These are phyloP conservation scores for Dryadula phaetusa DNA, from an alignment of 2,888 invertebrate species.

Conservation along the genomic window DNA sequence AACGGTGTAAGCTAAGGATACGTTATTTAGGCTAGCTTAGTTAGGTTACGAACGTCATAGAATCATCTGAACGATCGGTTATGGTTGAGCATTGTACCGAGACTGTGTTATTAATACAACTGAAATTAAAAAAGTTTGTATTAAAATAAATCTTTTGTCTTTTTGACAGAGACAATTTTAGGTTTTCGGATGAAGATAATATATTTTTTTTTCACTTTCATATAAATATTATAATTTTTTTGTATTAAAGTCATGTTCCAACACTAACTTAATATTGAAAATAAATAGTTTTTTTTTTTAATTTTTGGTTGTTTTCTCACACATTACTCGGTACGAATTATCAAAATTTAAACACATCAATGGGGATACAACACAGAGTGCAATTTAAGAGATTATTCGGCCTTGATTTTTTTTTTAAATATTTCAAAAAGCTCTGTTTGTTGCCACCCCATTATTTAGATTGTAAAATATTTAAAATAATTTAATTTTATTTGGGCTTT, in stretches of 20 bases:
- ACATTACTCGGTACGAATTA: constrained; percentile 41
- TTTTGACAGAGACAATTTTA: no score
- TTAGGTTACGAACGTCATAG: constrained; percentile 79
- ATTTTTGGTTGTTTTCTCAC: not conserved
- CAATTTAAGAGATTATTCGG: constrained; percentile 20
- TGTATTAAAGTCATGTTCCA: no score
- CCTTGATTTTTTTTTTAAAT: constrained; percentile 5
- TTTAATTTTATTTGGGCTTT: constrained; percentile 56
- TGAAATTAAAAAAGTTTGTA: not conserved
- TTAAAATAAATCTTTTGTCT: no score
- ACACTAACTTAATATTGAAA: no score
- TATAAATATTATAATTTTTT: no score
- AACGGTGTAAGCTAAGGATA: constrained; percentile 44
- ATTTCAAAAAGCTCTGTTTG: constrained; percentile 9
- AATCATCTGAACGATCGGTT: constrained; percentile 59
- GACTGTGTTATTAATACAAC: not conserved
- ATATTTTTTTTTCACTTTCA: not conserved
- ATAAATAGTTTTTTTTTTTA: no score
- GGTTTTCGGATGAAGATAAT: no score
- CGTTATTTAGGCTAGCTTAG: constrained; percentile 70
- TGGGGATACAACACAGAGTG: constrained; percentile 16
- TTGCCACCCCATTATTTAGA: not conserved
- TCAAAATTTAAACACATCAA: constrained; percentile 22
- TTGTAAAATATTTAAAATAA: constrained; percentile 17
- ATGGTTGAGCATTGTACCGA: not conserved